These are phyloP conservation scores for Lathamus discolor DNA, from an alignment of 2,113 vertebrate genomes.

Conservation along the genomic window DNA sequence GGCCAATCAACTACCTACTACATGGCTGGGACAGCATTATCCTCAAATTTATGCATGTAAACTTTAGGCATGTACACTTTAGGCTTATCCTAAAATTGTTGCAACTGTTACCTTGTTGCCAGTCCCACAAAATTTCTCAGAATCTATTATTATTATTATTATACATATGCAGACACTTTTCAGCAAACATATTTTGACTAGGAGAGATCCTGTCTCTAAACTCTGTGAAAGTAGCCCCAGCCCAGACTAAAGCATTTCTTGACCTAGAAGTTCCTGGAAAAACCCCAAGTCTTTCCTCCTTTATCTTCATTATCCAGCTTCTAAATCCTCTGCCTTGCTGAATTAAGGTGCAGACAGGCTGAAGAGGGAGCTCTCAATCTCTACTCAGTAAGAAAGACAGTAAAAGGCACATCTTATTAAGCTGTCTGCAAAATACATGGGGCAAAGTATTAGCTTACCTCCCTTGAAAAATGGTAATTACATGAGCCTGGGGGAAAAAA, in stretches of 20 bases:
- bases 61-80: background rate
- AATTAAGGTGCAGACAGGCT: background rate
- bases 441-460: background rate
- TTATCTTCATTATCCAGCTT: background rate
- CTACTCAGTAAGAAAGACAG: background rate
- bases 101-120: background rate
- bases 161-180: background rate
- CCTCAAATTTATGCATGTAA: background rate
- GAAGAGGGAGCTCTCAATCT: conserved; percentile 49
- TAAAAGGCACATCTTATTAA: background rate
- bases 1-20: background rate
- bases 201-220: background rate
- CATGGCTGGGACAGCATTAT: background rate
- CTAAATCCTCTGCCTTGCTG: background rate
- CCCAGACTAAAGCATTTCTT: background rate
- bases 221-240: background rate
- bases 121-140: background rate
- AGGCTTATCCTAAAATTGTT: background rate
- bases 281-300: background rate
- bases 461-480: background rate
- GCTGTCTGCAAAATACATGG: background rate
- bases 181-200: background rate
- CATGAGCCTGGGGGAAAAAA: background rate
- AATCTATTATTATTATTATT: background rate
- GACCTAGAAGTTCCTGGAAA: background rate